Evolutionary conservation across 2,888 invertebrate genomes (phyloP), one percentile per base, ranked within the genome.

Genomic region (Patella pellucida): DNA sequence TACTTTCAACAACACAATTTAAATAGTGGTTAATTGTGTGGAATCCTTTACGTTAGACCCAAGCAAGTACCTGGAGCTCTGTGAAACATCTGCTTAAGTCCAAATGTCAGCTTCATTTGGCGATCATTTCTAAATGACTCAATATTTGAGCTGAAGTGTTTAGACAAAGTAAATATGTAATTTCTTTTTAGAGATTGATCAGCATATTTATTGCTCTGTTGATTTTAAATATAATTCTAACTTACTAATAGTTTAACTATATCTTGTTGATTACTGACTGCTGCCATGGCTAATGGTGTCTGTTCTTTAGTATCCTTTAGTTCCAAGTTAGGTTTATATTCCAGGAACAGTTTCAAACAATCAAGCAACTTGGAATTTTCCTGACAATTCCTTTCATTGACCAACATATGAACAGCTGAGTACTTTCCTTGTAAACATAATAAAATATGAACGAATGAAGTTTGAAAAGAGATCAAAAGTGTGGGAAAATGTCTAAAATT

Each of bases 261-360:
- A 62, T 80, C 76, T 16, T 79, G 78, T 51, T 83, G 82, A 56
- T 81, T 80, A 27, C 78, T 76, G 71, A 82, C 75, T 54, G 91
- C 88, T n/a, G 91, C 89, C 3, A 82, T 68, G 15, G 87, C 81
- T 4, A 91, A 83, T 12, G 91, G 90, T 3, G 91, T 91, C 72
- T 85, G 78, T 14, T 85, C 87, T 16, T 83, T 72, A 69, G 85
- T 71, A 78, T 88, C 84, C 56, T 78, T 76, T 68, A 79, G 76
- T 78, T 90, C 88, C 16, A 89, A 78, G 68, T 88, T 83, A 3
- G 89, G 88, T 50, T 85, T 84, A 75, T 85, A 84, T 23, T 81
- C 82, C 50, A 90, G 81, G 7, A 90, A 71, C 51, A 89, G 80
- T 23, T 81, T 78, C 54, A 90, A 76, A 19, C 23, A 62, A 41